phyloP scores from a whole-genome alignment of 2,888 invertebrate genomes.

The Cosmopolites sordidus region DNA sequence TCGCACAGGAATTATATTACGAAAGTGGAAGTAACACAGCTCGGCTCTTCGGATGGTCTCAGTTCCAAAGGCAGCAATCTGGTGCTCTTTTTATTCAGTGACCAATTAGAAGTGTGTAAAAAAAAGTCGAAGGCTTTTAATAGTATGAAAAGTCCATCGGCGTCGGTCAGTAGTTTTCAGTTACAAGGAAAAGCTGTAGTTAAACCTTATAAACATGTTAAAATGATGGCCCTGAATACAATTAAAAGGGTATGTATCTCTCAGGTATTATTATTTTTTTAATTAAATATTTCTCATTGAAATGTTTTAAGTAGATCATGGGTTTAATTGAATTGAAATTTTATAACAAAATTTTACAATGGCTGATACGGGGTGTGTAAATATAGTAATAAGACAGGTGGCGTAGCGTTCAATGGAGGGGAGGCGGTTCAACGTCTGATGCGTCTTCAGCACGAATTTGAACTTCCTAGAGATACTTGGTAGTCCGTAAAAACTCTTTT shows the following conservation, averaged over 20 bases:
- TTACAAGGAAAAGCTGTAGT: conserved; percentile 53
- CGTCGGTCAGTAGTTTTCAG: conserved; percentile 39
- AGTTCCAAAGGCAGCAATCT: conserved; percentile 79
- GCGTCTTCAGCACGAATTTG: too few relatives aligned
- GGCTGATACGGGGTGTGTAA: too few relatives aligned
- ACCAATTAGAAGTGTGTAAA: conserved; percentile 89
- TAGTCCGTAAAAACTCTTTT: too few relatives aligned
- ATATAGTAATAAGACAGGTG: too few relatives aligned
- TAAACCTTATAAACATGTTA: conserved; percentile 89
- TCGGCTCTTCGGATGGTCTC: conserved; percentile 66
- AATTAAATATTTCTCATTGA: too few relatives aligned
- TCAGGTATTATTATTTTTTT: too few relatives aligned
- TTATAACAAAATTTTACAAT: too few relatives aligned
- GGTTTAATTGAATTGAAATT: too few relatives aligned
- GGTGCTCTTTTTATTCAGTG: conserved; percentile 88
- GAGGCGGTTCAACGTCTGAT: too few relatives aligned
- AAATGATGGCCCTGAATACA: conserved; percentile 80
- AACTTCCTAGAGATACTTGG: too few relatives aligned
- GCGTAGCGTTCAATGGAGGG: too few relatives aligned
- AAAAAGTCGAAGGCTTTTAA: conserved; percentile 75
- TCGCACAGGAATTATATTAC: conserved; percentile 87
- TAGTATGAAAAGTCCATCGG: conserved; percentile 63
- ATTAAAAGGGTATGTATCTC: conserved; percentile 64
- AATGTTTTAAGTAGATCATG: too few relatives aligned
- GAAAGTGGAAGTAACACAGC: conserved; percentile 83